Conservation (phyloP, 1,140 invertebrate species). For the Macrotrachela quadricornifera region DNA sequence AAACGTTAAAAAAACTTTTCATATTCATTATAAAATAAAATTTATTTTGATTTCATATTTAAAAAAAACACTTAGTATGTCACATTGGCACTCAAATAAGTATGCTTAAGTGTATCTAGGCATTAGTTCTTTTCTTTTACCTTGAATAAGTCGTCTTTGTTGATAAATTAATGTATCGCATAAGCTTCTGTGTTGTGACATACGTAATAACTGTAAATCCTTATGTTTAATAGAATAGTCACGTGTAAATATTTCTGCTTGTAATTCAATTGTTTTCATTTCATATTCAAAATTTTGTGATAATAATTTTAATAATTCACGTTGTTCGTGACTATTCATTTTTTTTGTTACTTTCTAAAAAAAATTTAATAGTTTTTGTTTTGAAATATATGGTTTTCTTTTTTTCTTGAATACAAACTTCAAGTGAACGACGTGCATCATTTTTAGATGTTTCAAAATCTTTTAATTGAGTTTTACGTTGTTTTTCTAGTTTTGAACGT, state of each 20-base stretch:
- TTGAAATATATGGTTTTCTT: too few species aligned
- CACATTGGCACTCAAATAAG: too few species aligned
- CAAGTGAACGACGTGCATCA: background rate
- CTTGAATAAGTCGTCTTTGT: conserved; percentile 56
- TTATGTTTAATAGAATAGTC: conserved; percentile 60
- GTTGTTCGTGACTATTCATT: conserved; percentile 60
- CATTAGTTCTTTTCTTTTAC: conserved; percentile 27
- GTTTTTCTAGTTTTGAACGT: background rate
- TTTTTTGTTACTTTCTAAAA: conserved; percentile 43
- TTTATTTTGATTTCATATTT: too few species aligned
- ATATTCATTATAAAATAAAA: too few species aligned
- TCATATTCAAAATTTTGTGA: conserved; percentile 67
- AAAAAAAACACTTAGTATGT: too few species aligned
- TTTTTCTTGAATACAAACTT: background rate
- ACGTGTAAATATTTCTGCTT: conserved; percentile 56
- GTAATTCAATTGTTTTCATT: conserved; percentile 67
- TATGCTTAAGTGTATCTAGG: too few species aligned
- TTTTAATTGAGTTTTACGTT: background rate
- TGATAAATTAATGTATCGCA: conserved; percentile 73
- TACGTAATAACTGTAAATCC: conserved; percentile 55
- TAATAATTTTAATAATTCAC: conserved; percentile 56
- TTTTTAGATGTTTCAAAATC: background rate
- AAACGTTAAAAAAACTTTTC: too few species aligned
- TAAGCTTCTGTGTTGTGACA: conserved; percentile 55
- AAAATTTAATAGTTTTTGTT: too few species aligned